phyloP scores from a whole-genome alignment of 2,888 invertebrate species.

The Apamea crenata region DNA sequence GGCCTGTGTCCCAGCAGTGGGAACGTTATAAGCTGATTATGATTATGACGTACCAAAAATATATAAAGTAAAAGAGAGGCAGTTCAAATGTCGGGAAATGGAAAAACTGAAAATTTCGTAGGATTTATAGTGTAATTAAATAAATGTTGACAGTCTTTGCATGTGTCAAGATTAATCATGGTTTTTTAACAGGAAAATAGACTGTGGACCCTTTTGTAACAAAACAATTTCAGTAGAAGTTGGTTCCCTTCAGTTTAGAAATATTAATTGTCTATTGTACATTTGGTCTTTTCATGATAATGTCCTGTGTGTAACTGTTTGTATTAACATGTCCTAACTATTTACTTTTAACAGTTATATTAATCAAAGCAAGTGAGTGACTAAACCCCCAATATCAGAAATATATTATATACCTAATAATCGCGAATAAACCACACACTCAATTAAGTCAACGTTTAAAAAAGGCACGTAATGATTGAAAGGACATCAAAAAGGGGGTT shows the following conservation, averaged over 20 bases:
- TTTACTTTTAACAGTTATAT: not conserved
- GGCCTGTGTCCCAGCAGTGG: too few relatives aligned
- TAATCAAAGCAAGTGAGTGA: not conserved
- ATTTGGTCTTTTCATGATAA: conserved; percentile 14
- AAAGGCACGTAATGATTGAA: too few relatives aligned
- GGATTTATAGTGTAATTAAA: conserved; percentile 6
- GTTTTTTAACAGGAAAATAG: not conserved
- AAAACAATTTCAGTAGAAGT: conserved; percentile 33
- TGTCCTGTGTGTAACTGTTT: conserved; percentile 25
- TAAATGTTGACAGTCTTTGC: conserved; percentile 1
- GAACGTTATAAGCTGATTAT: too few relatives aligned
- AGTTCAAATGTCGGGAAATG: not conserved
- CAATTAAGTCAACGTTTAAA: too few relatives aligned
- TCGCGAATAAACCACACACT: not conserved
- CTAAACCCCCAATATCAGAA: not conserved
- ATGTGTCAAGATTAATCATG: conserved; percentile 18
- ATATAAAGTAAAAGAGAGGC: not conserved
- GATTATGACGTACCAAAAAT: not conserved
- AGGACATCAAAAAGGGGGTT: too few relatives aligned
- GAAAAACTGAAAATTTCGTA: not conserved
- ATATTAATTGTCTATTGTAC: conserved; percentile 15
- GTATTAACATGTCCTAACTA: conserved; percentile 2
- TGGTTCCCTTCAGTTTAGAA: not conserved
- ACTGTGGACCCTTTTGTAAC: conserved; percentile 14
- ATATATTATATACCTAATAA: not conserved